Base-by-base conservation (phyloP, 1,140 invertebrate species). In the Trichomalopsis sarcophagae region DNA sequence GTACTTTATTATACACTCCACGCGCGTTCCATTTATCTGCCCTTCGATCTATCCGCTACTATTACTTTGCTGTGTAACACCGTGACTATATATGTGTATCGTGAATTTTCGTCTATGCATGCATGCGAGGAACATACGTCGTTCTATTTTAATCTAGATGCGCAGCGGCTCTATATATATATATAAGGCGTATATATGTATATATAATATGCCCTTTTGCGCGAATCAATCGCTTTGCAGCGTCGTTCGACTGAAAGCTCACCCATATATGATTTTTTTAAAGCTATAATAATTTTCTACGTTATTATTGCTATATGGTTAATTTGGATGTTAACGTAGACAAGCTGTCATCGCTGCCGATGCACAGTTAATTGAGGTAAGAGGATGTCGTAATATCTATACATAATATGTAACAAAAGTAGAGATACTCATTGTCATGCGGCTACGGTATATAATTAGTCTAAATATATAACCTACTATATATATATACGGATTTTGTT, bases 401-500 rank as follows among this genome's bases (percentile, higher is more conserved):
- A n/a, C 36, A 13, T 40, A 30, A 50, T 40, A 17, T 73, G 17
- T 73, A 77, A 66, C 71, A 76, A 81, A 85, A 81, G 40, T 85
- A 71, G 21, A 21, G 17, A 62, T 71, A 85, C 79, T 85, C 62
- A 50, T 81, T 81, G 44, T 76, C 79, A 85, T 85, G 84, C 84
- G 78, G 78, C 79, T 85, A 85, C 79, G 50, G 55, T 62, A 36
- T 36, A 36, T 36, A 62, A 69, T 81, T 76, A 81, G 36, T 85
- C 84, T 85, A 85, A 77, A 85, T 76, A 85, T 76, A 7, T 76
- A 81, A 85, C 79, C 84, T 36, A 36, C 33, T 36, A 36, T 27
- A 27, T 27, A 27, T 27, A 27, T 27, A 27, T 85, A 84, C 40
- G 66, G 36, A 55, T 80, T 80, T n/a, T 80, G 27, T 84, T 84